phyloP scores from a whole-genome alignment of 2,888 invertebrate genomes.

The Agonum fuliginosum region DNA sequence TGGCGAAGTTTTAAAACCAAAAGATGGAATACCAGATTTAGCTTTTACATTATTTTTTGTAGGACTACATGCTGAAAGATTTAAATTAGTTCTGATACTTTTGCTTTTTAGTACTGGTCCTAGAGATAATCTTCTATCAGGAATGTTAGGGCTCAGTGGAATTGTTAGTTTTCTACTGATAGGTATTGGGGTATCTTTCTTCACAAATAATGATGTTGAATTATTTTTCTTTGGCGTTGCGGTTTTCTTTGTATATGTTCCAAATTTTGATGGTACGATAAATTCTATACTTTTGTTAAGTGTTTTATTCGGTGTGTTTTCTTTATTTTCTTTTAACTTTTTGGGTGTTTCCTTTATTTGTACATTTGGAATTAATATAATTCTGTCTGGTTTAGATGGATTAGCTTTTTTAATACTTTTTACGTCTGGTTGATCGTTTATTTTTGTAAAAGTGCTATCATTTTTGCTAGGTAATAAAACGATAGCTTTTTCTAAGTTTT shows the following conservation, averaged over 20 bases:
- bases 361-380: neutral
- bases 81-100: neutral
- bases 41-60: neutral
- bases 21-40: neutral
- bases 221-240: neutral
- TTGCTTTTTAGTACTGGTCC: neutral
- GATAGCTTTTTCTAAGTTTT: conserved; percentile 39
- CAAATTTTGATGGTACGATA: conserved; percentile 3
- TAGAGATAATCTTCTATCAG: conserved; percentile 6
- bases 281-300: neutral
- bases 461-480: conserved; percentile 21
- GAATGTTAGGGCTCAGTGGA: neutral
- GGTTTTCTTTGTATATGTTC: conserved; percentile 16
- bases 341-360: neutral
- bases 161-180: neutral
- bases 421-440: conserved; percentile 21
- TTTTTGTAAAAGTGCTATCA: conserved; percentile 37
- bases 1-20: neutral
- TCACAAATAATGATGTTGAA: neutral
- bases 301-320: neutral
- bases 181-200: conserved; percentile 20
- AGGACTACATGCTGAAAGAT: conserved; percentile 6
- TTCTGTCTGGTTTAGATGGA: neutral
- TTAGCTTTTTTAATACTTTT: conserved; percentile 10
- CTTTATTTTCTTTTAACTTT: conserved; percentile 8